Conservation (phyloP, 2,113 vertebrate genomes). For the Chloropsis cyanopogon region DNA sequence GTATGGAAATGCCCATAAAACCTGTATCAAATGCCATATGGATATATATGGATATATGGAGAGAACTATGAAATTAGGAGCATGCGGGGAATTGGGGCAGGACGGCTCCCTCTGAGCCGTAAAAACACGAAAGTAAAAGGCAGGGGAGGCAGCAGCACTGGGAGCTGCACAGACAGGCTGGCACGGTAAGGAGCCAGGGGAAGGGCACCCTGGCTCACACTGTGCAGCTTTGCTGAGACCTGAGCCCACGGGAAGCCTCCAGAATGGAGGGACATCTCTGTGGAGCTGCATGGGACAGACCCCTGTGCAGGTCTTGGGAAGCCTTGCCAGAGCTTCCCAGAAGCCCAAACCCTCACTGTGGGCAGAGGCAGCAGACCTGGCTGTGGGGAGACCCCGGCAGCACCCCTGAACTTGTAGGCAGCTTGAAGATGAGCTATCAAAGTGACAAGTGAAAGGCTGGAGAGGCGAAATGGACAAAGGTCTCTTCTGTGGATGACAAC, state of each 20-base stretch:
- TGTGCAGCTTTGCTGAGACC: background rate
- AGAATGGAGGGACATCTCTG: rapidly evolving
- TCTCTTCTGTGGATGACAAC: background rate
- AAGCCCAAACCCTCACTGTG: rapidly evolving
- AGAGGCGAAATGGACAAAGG: background rate
- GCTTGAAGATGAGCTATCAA: background rate
- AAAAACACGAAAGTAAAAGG: conserved; percentile 54
- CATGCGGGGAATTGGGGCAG: conserved; percentile 65
- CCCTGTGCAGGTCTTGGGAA: background rate
- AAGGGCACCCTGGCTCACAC: background rate
- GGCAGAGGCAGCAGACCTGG: background rate
- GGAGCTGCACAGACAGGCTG: background rate
- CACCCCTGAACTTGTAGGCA: background rate
- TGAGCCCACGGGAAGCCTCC: background rate
- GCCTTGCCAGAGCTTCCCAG: background rate
- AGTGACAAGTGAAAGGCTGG: background rate
- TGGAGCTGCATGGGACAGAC: background rate
- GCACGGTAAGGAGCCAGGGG: background rate
- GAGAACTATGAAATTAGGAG: conserved; percentile 78
- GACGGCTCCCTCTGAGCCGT: conserved; percentile 27
- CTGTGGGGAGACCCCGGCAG: background rate
- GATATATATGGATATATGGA: conserved; percentile 76
- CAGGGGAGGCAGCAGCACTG: background rate
- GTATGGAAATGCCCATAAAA: conserved; percentile 84
- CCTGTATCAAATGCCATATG: conserved; percentile 76